These are phyloP conservation scores for Bhutanitis thaidina DNA, from an alignment of 2,888 invertebrate species.

Conservation along the genomic window DNA sequence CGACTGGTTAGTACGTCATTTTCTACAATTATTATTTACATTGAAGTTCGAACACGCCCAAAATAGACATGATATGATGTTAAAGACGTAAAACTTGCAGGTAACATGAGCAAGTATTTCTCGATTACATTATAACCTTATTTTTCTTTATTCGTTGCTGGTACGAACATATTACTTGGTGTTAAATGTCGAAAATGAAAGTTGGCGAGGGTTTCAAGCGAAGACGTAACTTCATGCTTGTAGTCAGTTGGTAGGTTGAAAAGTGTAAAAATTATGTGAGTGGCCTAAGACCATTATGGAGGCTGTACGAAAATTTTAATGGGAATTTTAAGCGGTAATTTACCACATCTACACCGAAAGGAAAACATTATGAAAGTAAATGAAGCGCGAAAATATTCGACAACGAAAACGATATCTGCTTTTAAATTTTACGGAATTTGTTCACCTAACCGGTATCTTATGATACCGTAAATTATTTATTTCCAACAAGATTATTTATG, in stretches of 20 bases:
- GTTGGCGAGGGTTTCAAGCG: not conserved
- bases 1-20: not conserved
- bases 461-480: too few relatives aligned
- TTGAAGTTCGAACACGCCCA: constrained; percentile 12
- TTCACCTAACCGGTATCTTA: too few relatives aligned
- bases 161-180: not conserved
- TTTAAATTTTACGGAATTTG: too few relatives aligned
- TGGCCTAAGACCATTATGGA: too few relatives aligned
- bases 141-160: not conserved
- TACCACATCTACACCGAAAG: too few relatives aligned
- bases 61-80: constrained; percentile 18
- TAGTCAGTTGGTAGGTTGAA: not conserved
- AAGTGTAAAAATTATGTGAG: not conserved
- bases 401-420: too few relatives aligned
- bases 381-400: too few relatives aligned
- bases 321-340: too few relatives aligned
- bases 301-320: too few relatives aligned
- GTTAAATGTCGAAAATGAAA: constrained; percentile 2
- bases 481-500: too few relatives aligned
- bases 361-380: too few relatives aligned
- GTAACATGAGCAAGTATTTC: constrained; percentile 7
- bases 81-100: not conserved
- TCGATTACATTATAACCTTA: constrained; percentile 4
- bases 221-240: not conserved
- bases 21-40: constrained; percentile 15